A percentile compares a stretch with the other conserved stretches of the same genome.
phyloP scores from a whole-genome alignment of 2,797 vertebrate species.

The Hoplostethus mediterraneus region DNA sequence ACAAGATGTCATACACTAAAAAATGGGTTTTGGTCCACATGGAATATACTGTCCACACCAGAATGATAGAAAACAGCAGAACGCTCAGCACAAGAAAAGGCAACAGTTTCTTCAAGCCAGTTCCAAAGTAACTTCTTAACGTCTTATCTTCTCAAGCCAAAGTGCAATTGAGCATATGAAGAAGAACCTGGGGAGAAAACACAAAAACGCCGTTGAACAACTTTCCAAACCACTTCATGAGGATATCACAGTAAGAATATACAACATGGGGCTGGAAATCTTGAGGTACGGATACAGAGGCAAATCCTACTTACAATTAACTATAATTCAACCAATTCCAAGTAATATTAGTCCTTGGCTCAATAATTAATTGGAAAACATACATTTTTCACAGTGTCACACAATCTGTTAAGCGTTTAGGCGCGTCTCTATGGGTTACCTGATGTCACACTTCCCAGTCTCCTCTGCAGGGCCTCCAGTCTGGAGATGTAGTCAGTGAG shows the following conservation, averaged over 20 bases:
- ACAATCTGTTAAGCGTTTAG: neutral
- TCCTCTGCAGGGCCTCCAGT: slow-evolving; percentile 94
- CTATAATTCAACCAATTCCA: neutral
- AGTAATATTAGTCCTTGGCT: neutral
- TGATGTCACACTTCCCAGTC: slow-evolving; percentile 93
- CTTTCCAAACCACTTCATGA: neutral
- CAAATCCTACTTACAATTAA: no score
- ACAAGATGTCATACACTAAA: slow-evolving; percentile 74
- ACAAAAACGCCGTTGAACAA: slow-evolving; percentile 9
- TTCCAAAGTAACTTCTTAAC: slow-evolving; percentile 65
- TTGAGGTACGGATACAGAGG: neutral
- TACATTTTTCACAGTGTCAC: neutral
- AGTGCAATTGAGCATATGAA: slow-evolving; percentile 89
- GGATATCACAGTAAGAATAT: neutral
- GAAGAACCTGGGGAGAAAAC: slow-evolving; percentile 85
- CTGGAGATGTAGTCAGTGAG: slow-evolving; percentile 96
- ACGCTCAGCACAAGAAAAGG: slow-evolving; percentile 87
- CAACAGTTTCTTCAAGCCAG: slow-evolving; percentile 87
- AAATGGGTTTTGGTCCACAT: slow-evolving; percentile 91
- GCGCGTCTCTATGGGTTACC: slow-evolving; percentile 77
- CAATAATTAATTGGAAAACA: neutral
- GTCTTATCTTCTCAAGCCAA: slow-evolving; percentile 92
- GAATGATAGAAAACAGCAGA: slow-evolving; percentile 87
- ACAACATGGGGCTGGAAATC: neutral
- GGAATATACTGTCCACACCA: slow-evolving; percentile 79